phyloP scores from a whole-genome alignment of 1,140 invertebrate species.

The Drosophila lacteicornis region DNA sequence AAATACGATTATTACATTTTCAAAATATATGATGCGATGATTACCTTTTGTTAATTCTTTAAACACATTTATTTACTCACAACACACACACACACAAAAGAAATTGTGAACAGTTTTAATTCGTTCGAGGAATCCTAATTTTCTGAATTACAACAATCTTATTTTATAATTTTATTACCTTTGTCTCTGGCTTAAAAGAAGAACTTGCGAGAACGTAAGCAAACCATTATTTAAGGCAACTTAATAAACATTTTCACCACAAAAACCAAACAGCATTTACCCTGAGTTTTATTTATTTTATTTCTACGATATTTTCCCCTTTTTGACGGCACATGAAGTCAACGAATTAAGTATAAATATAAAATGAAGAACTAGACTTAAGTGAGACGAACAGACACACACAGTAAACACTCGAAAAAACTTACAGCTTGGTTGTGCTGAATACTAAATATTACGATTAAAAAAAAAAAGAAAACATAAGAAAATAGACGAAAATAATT shows the following conservation, averaged over 20 bases:
- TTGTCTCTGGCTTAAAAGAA: constrained; percentile 37
- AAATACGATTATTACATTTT: constrained; percentile 5
- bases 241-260: constrained; percentile 38
- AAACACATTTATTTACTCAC: constrained; percentile 20
- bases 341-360: constrained; percentile 42
- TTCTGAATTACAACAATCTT: constrained; percentile 31
- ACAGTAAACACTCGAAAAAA: constrained; percentile 29
- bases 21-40: constrained; percentile 16
- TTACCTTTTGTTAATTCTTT: constrained; percentile 7
- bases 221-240: constrained; percentile 32
- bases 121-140: constrained; percentile 29
- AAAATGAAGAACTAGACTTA: constrained; percentile 17
- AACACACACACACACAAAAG: neutral
- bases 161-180: constrained; percentile 31
- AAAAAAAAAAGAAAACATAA: constrained; percentile 24
- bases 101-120: constrained; percentile 38
- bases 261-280: constrained; percentile 12
- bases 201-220: constrained; percentile 9
- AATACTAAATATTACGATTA: constrained; percentile 55
- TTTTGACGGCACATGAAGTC: constrained; percentile 19
- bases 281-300: constrained; percentile 44
- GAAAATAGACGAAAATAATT: constrained; percentile 1
- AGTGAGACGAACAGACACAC: constrained; percentile 10
- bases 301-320: constrained; percentile 12
- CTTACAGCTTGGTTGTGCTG: constrained; percentile 77